phyloP scores from a whole-genome alignment of 2,888 invertebrate species.

The Melangyna quadrimaculata region DNA sequence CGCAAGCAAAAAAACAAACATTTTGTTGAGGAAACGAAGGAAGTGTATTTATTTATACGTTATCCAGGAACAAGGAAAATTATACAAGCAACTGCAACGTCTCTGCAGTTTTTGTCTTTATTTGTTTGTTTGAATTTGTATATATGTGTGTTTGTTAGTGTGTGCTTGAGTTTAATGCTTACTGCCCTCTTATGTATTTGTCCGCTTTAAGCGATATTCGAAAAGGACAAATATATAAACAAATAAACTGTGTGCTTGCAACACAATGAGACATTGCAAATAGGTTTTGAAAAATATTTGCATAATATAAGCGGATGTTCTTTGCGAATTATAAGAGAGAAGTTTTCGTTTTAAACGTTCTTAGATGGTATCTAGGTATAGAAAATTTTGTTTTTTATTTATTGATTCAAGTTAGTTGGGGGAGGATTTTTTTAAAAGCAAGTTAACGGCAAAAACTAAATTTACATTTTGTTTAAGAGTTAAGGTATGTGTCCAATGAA shows the following conservation, averaged over 20 bases:
- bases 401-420: neutral
- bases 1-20: too few relatives aligned
- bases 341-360: slow-evolving; percentile 19
- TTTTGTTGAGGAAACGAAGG: slow-evolving; percentile 32
- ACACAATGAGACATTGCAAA: slow-evolving; percentile 62
- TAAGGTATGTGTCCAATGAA: too few relatives aligned
- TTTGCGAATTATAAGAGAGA: slow-evolving; percentile 17
- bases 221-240: slow-evolving; percentile 50
- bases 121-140: slow-evolving; percentile 17
- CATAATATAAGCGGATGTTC: slow-evolving; percentile 63
- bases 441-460: neutral
- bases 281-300: slow-evolving; percentile 63
- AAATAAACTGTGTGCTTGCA: slow-evolving; percentile 32
- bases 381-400: neutral
- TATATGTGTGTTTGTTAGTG: neutral
- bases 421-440: neutral
- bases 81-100: slow-evolving; percentile 62
- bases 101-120: slow-evolving; percentile 46
- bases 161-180: slow-evolving; percentile 10
- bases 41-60: slow-evolving; percentile 1
- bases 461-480: neutral
- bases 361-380: neutral
- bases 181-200: slow-evolving; percentile 14
- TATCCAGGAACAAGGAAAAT: slow-evolving; percentile 12
- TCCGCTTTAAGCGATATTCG: slow-evolving; percentile 50